Evolutionary conservation across 2,797 vertebrate genomes (phyloP), one percentile per base, ranked within the genome.

Genomic region (Strix occidentalis): DNA sequence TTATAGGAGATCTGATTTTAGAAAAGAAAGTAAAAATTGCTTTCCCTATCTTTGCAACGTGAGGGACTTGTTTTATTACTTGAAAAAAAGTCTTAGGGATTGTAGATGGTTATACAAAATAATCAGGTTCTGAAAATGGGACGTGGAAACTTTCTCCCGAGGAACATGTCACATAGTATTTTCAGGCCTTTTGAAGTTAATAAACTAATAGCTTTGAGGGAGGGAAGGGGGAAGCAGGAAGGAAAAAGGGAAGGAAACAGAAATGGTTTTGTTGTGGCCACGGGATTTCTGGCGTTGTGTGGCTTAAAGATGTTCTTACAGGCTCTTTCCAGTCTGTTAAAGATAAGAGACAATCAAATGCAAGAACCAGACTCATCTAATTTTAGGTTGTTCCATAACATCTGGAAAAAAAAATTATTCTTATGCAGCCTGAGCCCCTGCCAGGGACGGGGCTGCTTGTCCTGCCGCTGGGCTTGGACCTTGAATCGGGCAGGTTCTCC

Each of bases 301-400:
- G 13, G 26, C 33, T 24, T 43, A 4, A 33, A n/a, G 48, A n/a
- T 31, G 35, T 48, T n/a, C 9, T 35, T 18, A n/a, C 5, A 3
- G 51, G 10, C 60, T 54, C 39, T 41, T 48, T 43, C 16, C 57
- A 68, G 16, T 14, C 31, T 31, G 0, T 21, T 60, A 48, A 80
- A 31, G 15, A 3, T 13, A 28, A 72, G 46, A 37, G 54, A 31
- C 5, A 10, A 26, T 19, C 33, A 65, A 39, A 29, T 15, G 6
- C 12, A 21, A 31, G 33, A 50, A 12, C 0, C 0, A 1, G 6
- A 5, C 31, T 56, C 7, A 6, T 48, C 9, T 15, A 25, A 33
- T 31, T 53, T 8, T 11, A 23, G 11, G 4, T n/a, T 35, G 4
- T 43, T 60, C 7, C 1, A 0, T 26, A 58, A 51, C 6, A 17